phyloP scores from a whole-genome alignment of 2,888 invertebrate species.

The Arrhopalites spinosus region DNA sequence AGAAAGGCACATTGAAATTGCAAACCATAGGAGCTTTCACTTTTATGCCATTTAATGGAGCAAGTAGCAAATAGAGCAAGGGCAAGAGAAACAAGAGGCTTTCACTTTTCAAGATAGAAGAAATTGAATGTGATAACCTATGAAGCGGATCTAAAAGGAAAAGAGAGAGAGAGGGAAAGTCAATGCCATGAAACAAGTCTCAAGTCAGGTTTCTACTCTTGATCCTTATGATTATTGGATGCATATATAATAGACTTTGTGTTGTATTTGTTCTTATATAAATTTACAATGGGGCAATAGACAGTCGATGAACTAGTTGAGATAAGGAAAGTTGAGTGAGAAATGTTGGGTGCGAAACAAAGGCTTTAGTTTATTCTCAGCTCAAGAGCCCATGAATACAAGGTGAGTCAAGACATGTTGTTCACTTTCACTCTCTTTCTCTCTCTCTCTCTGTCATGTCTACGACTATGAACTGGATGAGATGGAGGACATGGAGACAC shows the following conservation, averaged over 20 bases:
- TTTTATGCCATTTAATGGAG: too few relatives aligned
- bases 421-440: conserved; percentile 7
- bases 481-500: background rate
- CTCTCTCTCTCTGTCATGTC: background rate
- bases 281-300: too few relatives aligned
- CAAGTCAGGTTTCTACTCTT: background rate
- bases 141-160: too few relatives aligned
- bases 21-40: background rate
- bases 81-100: background rate
- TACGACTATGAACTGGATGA: background rate
- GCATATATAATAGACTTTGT: background rate
- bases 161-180: too few relatives aligned
- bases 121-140: background rate
- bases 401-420: background rate
- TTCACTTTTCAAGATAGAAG: background rate
- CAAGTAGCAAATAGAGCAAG: too few relatives aligned
- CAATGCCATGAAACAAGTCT: background rate
- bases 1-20: background rate
- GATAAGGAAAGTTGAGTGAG: background rate
- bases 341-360: background rate
- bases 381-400: too few relatives aligned
- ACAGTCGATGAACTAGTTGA: background rate
- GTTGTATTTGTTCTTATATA: too few relatives aligned
- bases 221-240: background rate
- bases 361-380: background rate